Base-by-base conservation (phyloP, 2,888 invertebrate genomes). In the Empis stercorea region DNA sequence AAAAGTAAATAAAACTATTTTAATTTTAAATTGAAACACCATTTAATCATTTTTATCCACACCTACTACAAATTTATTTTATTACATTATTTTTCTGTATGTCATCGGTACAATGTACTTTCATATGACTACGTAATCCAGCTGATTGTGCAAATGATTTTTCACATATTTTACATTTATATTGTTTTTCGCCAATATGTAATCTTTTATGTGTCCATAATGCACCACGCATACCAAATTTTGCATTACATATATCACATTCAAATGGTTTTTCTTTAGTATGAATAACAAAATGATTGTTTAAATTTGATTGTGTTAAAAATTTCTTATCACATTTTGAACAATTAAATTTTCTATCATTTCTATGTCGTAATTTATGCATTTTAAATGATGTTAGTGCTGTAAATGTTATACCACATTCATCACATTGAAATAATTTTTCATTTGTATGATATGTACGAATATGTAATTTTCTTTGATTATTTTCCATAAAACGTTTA, bases 371-470 rank as follows among this genome's bases (percentile, higher is more conserved):
- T 10, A 56, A 54, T 37, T 53, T 55, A 48, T 60, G 60, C 4
- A 57, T 53, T 47, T 53, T 57, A 13, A 59, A 47, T n/a, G 58
- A 58, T 38, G 55, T 54, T 15, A 54, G 58, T 10, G 58, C 58
- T 11, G 59, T 59, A 36, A 57, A 56, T 40, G 58, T 58, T 46
- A 59, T 59, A 34, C 54, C 52, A 49, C 60, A 60, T 27, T 58
- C 55, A 48, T 60, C 60, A 43, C 60, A 60, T 41, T 60, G 60
- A 53, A 56, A 60, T 30, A 58, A 59, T 42, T 56, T 52, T 48
- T 56, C 55, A 13, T 51, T 52, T 4, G 52, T 57, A 39, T 59
- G 58, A 10, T 58, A 59, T 38, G 54, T 49, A 49, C 59, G 60
- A 17, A 57, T 41, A 38, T 54, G 41, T 30, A 60, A 56, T 54